Conservation (phyloP, 1,140 invertebrate genomes). For the Hyles euphorbiae region DNA sequence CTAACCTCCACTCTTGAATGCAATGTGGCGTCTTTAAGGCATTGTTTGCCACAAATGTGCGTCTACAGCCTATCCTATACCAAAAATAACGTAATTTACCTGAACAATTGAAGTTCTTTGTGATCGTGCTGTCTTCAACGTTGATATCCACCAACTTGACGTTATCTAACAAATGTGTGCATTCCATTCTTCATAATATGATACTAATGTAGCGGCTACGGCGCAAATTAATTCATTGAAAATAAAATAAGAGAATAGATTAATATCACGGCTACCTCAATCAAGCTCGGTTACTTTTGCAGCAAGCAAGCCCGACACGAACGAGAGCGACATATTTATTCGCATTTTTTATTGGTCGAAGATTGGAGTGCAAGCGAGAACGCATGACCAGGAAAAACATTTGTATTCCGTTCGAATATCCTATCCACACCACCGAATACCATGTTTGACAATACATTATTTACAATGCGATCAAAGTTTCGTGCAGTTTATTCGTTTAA, state of each 20-base stretch:
- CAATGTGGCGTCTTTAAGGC: slow-evolving; percentile 16
- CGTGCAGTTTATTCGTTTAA: too few species aligned
- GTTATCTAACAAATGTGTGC: slow-evolving; percentile 78
- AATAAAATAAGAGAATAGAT: slow-evolving; percentile 28
- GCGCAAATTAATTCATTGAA: slow-evolving; percentile 50
- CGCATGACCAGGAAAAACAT: slow-evolving; percentile 31
- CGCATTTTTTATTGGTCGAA: slow-evolving; percentile 29
- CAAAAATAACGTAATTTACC: slow-evolving; percentile 45
- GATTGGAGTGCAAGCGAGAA: slow-evolving; percentile 32
- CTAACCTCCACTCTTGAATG: slow-evolving; percentile 48
- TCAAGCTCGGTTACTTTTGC: slow-evolving; percentile 16
- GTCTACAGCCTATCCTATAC: slow-evolving; percentile 1
- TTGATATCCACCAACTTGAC: slow-evolving; percentile 75
- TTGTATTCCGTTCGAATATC: slow-evolving; percentile 37
- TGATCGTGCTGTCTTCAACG: slow-evolving; percentile 58
- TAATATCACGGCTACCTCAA: background rate
- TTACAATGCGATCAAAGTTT: too few species aligned
- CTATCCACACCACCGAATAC: slow-evolving; percentile 4
- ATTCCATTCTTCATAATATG: slow-evolving; percentile 77
- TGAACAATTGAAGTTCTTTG: slow-evolving; percentile 74
- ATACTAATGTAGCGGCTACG: slow-evolving; percentile 34
- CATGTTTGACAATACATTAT: too few species aligned
- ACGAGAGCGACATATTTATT: slow-evolving; percentile 39
- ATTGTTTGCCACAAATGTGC: too few species aligned
- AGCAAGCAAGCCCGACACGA: slow-evolving; percentile 21